Evolutionary conservation across 2,113 vertebrate species (phyloP).

Genomic region (Sporophila hypoxantha): DNA sequence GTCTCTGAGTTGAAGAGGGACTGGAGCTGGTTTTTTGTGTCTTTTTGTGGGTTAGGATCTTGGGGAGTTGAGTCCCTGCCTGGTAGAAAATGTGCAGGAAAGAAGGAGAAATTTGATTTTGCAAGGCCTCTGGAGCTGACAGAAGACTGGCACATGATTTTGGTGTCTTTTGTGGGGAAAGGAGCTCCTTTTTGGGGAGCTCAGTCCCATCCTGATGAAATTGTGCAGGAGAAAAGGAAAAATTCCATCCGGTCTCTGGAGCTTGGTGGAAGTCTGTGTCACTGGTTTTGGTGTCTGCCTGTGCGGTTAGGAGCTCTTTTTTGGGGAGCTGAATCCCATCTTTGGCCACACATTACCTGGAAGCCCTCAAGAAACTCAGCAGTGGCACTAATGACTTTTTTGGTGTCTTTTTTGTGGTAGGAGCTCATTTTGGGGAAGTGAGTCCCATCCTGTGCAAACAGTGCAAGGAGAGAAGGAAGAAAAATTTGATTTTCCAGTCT

Average conservation of each 20-base stretch:
- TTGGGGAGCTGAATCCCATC: too few relatives aligned
- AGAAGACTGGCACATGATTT: not conserved
- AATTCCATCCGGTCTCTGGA: too few relatives aligned
- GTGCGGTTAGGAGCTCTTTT: too few relatives aligned
- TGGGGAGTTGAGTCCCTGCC: not conserved
- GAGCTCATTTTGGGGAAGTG: not conserved
- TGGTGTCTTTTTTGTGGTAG: too few relatives aligned
- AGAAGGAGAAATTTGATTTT: not conserved
- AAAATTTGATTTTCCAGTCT: too few relatives aligned
- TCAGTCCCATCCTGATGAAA: not conserved
- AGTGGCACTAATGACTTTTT: not conserved
- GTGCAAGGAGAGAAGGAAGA: too few relatives aligned
- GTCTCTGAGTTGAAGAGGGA: not conserved
- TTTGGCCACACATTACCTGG: too few relatives aligned
- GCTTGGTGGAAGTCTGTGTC: too few relatives aligned
- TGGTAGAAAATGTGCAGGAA: not conserved
- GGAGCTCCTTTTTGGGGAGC: not conserved
- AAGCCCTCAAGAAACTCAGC: too few relatives aligned
- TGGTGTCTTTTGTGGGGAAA: fast-evolving
- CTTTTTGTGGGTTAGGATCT: not conserved
- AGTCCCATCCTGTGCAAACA: too few relatives aligned
- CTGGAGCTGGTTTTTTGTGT: not conserved
- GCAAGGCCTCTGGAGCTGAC: fast-evolving
- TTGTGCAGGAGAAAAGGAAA: too few relatives aligned
- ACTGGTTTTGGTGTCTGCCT: too few relatives aligned